Percentiles rank a stretch among this genome's conserved stretches.
Conservation (phyloP, 2,797 vertebrate genomes). For the Leontocebus nigricollis region DNA sequence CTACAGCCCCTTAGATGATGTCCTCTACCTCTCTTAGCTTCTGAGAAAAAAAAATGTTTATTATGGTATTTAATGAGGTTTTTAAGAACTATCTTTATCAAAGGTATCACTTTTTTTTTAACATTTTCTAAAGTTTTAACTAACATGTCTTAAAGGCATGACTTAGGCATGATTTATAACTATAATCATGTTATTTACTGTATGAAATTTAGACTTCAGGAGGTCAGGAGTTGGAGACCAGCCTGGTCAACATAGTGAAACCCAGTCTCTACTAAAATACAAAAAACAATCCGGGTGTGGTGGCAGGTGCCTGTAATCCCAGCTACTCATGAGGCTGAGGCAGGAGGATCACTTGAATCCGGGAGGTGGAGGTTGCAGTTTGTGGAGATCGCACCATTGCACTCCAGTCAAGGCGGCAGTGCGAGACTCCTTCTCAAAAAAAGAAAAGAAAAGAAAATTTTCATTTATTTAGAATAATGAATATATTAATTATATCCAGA, state of each 20-base stretch:
- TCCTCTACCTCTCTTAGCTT: neutral
- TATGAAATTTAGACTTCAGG: neutral
- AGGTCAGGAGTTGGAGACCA: too few species aligned
- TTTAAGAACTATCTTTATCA: conserved; percentile 36
- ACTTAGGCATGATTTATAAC: neutral
- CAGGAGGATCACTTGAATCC: too few species aligned
- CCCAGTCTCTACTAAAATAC: too few species aligned
- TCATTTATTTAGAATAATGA: conserved; percentile 46
- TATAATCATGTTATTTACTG: conserved; percentile 2
- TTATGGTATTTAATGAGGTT: conserved; percentile 32
- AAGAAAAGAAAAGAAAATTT: neutral
- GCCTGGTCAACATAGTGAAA: too few species aligned
- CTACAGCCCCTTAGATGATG: neutral
- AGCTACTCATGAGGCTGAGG: too few species aligned
- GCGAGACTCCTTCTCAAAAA: neutral
- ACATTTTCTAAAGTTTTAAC: conserved; percentile 20
- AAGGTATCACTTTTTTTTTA: conserved; percentile 32
- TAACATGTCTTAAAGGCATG: conserved; percentile 27
- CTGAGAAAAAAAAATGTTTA: neutral
- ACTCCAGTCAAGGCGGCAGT: too few species aligned
- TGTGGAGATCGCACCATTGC: too few species aligned
- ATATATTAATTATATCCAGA: conserved; percentile 20
- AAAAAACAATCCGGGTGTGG: too few species aligned
- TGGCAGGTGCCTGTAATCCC: too few species aligned
- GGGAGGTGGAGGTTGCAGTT: too few species aligned